Base-by-base conservation (phyloP, 2,888 invertebrate species). In the Campopleginae sp. region DNA sequence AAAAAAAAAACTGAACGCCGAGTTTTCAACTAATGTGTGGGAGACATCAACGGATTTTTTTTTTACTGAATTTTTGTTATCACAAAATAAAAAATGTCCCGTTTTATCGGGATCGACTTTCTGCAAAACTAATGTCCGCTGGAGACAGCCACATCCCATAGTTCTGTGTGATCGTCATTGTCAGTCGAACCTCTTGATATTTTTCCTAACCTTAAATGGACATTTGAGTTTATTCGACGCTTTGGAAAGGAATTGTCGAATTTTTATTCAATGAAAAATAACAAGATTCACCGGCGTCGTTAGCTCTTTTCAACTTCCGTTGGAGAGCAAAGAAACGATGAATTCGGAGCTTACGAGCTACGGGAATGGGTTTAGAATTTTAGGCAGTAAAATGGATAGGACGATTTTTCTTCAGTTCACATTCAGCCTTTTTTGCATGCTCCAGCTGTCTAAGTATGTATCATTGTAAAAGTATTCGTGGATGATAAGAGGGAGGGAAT, bases 401-500 rank as follows among this genome's bases (percentile, higher is more conserved):
- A 65, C 2, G 19, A 51, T 65, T 76, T 76, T 65, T 23, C 51
- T 33, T 65, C 65, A 12, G 51, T 65, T 46, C 51, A 14, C 51
- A 17, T 51, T 51, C 65, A 48, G 42, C 42, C 38, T 80, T 10
- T 38, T 42, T n/a, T 4, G 51, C 38, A 65, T 72, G 7, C 72
- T 42, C 42, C 44, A 33, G 38, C 44, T 19, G 63, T 51, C 23
- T 65, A 42, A 27, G 19, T 33, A n/a, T 51, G 38, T 31, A 54
- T 54, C 54, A 51, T 42, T 71, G 68, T 71, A 38, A 68, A 78
- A 54, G 33, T 44, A 19, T 19, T 19, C 48, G 76, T 31, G 58
- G 42, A 19, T 31, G 51, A 44, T 63, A 44, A 46, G 48, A 81
- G 68, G 51, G 14, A 68, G 63, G 46, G 78, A 75, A 81, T 74